Evolutionary conservation across 2,797 vertebrate genomes (phyloP), one percentile per base, ranked within the genome.

Genomic region (Pangasius sanitwongsei): DNA sequence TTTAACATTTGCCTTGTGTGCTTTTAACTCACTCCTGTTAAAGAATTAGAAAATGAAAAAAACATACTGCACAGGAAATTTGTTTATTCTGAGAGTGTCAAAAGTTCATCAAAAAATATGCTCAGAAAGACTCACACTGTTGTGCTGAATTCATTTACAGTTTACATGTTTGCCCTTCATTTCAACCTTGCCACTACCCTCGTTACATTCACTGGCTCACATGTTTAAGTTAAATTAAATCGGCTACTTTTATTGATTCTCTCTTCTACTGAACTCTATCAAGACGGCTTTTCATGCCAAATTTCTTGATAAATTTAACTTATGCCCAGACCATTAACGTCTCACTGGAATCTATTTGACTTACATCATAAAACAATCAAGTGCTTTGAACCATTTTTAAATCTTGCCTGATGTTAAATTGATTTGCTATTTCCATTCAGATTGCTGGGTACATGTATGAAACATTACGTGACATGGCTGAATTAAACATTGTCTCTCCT

Each of bases 101-200:
- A 82, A 55, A 0, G 75, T 37, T 37, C 3, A 84, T 67, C 44
- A 67, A 48, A 48, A 48, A 84, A 50, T 50, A 50, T 65, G 28
- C 25, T 20, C 0, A 41, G 2, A 81, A 44, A 65, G 77, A 65
- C 59, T 63, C 28, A 20, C 9, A 6, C 65, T 34, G 31, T 70
- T 53, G 28, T 34, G 48, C 28, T 69, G 20, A 85, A 53, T 23
- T 84, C 25, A 53, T 5, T 34, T 83, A 41, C 72, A 90, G 61
- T 89, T 6, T 0, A 41, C 88, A 61, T 89, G 74, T 74, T 90
- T 93, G 18, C 13, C 7, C 5, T 59, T 61, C 41, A 67, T 75
- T 63, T 85, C 53, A 86, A 86, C 89, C 72, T 82, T 92, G 44
- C 86, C 92, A 80, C 88, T 63, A 25, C 41, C 9, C 57, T 63